Conservation (phyloP, 2,797 vertebrate genomes). For the Hypotaenidia okinawae region DNA sequence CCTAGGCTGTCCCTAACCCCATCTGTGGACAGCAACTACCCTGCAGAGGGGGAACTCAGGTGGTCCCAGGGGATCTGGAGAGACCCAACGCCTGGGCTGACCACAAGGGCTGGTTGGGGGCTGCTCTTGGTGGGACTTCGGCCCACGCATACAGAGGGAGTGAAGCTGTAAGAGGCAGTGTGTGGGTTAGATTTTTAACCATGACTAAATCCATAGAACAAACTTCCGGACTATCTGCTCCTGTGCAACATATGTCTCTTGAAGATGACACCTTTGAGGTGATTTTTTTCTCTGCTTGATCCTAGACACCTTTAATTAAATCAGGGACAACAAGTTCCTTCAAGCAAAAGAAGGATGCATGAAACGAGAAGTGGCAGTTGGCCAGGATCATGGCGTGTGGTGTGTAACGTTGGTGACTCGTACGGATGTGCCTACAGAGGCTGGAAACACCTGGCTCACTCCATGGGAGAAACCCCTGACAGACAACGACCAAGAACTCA, state of each 20-base stretch:
- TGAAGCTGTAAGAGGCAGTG: not conserved
- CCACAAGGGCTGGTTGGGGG: accelerated
- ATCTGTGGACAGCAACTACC: accelerated
- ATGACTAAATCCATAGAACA: not conserved
- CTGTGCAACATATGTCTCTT: not conserved
- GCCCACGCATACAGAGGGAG: not conserved
- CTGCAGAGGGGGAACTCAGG: accelerated
- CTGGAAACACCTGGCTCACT: not conserved
- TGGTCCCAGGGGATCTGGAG: not conserved
- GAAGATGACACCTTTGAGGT: not conserved
- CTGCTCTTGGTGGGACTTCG: not conserved
- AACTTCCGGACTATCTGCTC: not conserved
- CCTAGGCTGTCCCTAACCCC: not conserved
- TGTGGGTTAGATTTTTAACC: not conserved
- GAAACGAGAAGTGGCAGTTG: not conserved
- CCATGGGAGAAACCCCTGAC: not conserved
- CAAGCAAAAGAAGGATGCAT: not conserved
- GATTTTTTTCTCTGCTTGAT: not conserved
- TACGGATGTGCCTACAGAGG: not conserved
- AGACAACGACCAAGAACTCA: not conserved
- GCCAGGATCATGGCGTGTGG: not conserved
- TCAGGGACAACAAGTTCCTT: not conserved
- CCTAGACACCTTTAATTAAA: not conserved
- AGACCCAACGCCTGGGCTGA: not conserved
- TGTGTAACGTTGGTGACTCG: not conserved